Conservation (phyloP, 2,888 invertebrate genomes). For the Ectemnius continuus region DNA sequence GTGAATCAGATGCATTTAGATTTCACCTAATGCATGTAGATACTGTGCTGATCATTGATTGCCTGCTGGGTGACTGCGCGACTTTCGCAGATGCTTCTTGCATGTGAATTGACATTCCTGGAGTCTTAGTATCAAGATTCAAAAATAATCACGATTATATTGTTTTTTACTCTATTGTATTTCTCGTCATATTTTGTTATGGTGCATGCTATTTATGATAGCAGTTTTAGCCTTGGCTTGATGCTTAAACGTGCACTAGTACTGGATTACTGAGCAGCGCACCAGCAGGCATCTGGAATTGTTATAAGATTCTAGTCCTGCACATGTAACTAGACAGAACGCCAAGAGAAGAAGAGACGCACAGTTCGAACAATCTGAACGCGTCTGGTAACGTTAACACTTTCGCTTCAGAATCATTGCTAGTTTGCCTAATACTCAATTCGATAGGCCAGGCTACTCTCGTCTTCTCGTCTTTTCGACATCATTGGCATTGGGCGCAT, state of each 20-base stretch:
- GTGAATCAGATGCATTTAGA: constrained; percentile 46
- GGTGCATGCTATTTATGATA: too few relatives aligned
- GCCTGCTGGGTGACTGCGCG: constrained; percentile 46
- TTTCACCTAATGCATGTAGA: constrained; percentile 44
- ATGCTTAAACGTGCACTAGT: neutral
- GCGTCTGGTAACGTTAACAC: too few relatives aligned
- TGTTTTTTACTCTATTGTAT: too few relatives aligned
- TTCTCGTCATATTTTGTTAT: too few relatives aligned
- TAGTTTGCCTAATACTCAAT: too few relatives aligned
- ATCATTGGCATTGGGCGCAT: too few relatives aligned
- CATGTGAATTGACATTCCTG: neutral
- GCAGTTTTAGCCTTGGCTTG: neutral
- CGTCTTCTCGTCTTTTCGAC: too few relatives aligned
- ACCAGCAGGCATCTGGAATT: constrained; percentile 47
- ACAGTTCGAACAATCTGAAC: too few relatives aligned
- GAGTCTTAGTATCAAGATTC: too few relatives aligned
- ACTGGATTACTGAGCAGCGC: neutral
- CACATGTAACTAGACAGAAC: constrained; percentile 60
- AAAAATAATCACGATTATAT: too few relatives aligned
- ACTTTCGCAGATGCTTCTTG: constrained; percentile 4
- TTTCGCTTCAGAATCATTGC: too few relatives aligned
- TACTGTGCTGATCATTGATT: constrained; percentile 48
- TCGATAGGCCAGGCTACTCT: too few relatives aligned
- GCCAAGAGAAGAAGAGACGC: constrained; percentile 25
- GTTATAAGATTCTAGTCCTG: constrained; percentile 68